A percentile compares a stretch with the other conserved stretches of the same genome.
These are phyloP conservation scores for Colinus virginianus DNA, from an alignment of 2,113 vertebrate genomes.

Conservation along the genomic window DNA sequence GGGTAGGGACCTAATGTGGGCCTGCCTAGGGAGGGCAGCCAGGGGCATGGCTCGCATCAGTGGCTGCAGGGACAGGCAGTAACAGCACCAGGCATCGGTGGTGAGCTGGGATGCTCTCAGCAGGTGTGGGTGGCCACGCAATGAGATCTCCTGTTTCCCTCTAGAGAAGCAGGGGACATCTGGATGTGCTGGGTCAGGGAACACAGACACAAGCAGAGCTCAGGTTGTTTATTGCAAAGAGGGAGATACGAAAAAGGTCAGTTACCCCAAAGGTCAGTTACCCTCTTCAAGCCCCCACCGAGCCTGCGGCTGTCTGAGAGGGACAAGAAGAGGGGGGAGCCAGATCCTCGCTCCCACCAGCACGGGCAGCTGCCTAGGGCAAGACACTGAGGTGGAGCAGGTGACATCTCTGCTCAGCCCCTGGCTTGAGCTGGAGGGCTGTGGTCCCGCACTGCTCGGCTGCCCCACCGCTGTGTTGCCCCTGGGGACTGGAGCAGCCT, in stretches of 20 bases:
- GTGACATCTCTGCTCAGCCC: background rate
- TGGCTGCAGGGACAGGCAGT: background rate
- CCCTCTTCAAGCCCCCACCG: background rate
- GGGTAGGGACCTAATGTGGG: background rate
- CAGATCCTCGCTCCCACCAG: background rate
- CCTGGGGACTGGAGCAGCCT: fast-evolving
- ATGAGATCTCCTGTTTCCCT: fast-evolving
- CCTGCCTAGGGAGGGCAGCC: background rate
- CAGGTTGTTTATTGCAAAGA: slow-evolving; percentile 74
- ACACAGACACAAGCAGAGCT: slow-evolving; percentile 24
- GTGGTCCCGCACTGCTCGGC: background rate
- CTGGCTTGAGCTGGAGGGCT: background rate
- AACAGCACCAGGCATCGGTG: background rate
- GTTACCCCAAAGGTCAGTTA: slow-evolving; percentile 1
- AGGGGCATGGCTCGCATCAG: background rate
- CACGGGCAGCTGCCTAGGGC: fast-evolving
- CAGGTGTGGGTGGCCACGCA: background rate
- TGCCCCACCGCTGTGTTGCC: fast-evolving
- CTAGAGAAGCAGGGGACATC: background rate
- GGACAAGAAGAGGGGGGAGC: background rate
- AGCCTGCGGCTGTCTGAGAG: background rate
- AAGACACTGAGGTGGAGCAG: background rate
- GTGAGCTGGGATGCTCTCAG: background rate
- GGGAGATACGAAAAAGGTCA: slow-evolving; percentile 37
- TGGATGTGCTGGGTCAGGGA: background rate